Base-by-base conservation (phyloP, 2,888 invertebrate species). In the Synanthedon tipuliformis region DNA sequence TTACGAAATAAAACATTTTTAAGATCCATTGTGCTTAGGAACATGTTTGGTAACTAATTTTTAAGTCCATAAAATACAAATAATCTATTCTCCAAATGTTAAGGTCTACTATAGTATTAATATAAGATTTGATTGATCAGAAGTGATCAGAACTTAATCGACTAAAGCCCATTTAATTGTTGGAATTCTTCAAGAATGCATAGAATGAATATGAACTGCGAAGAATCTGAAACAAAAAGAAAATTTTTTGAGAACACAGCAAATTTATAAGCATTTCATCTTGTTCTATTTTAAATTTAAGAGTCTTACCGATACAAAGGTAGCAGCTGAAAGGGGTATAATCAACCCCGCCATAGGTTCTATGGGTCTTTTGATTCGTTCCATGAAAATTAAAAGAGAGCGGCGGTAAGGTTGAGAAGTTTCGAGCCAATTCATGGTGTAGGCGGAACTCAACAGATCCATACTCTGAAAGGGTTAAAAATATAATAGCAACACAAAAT, bases 371-470 rank as follows among this genome's bases (percentile, higher is more conserved):
- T 85, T 81, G 27, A 81, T 66, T 60, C 79, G 68, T 51, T 78
- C 80, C 86, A 88, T 87, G 52, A 88, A 75, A 53, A 82, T 66
- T 11, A 84, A 59, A 23, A 88, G 61, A n/a, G 61, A 51, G 50
- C 61, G 64, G 23, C 66, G 68, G 53, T 65, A 57, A 54, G 63
- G 64, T 7, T 62, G 11, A 3, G 74, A 61, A 27, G 68, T 58
- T 10, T 63, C 55, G 16, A 66, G 50, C 78, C 78, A 78, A 50
- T 77, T 59, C 69, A 74, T 63, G 11, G 57, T 56, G 55, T 74
- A 76, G 11, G 41, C n/a, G n/a, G 41, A 41, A 5, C n/a, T n/a
- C n/a, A n/a, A n/a, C 41, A 41, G n/a, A 11, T 41, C 5, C n/a
- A 41, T 41, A 41, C 41, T 41, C 41, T 41, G 5, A 41, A 41